A percentile compares a stretch with the other conserved stretches of the same genome.
These are phyloP conservation scores for Campoletis raptor DNA, from an alignment of 2,888 invertebrate genomes.

Conservation along the genomic window DNA sequence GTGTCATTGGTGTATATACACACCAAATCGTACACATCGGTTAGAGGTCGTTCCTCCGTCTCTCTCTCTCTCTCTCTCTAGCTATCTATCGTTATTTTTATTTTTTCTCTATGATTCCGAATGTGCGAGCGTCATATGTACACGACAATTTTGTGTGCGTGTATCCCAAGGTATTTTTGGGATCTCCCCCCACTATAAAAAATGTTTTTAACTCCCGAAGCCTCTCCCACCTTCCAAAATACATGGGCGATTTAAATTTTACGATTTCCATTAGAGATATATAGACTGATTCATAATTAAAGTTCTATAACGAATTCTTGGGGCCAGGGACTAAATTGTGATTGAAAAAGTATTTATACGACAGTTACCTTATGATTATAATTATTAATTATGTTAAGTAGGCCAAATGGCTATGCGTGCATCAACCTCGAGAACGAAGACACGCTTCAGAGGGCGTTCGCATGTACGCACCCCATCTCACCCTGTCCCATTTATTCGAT, in stretches of 20 bases:
- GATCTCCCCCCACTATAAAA: background rate
- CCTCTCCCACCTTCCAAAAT: background rate
- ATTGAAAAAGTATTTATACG: background rate
- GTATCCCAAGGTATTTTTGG: background rate
- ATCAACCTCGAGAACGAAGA: background rate
- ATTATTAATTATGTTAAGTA: background rate
- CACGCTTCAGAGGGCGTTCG: background rate
- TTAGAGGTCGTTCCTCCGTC: slow-evolving; percentile 45
- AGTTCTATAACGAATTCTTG: background rate
- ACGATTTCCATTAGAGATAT: slow-evolving; percentile 24
- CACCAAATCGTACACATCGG: slow-evolving; percentile 19
- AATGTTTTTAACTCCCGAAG: slow-evolving; percentile 16
- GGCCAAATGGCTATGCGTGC: background rate
- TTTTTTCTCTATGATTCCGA: slow-evolving; percentile 23
- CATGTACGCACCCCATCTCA: background rate
- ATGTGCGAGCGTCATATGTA: background rate
- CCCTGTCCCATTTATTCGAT: background rate
- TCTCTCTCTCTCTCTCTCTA: slow-evolving; percentile 7
- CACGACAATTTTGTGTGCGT: slow-evolving; percentile 5
- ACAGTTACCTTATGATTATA: background rate
- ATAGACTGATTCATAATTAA: background rate
- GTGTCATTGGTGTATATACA: slow-evolving; percentile 3
- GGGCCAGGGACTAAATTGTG: background rate
- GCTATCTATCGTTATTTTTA: background rate
- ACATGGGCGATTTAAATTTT: slow-evolving; percentile 37